Evolutionary conservation across 2,888 invertebrate genomes (phyloP).

Genomic region (Gymnocheta viridis): DNA sequence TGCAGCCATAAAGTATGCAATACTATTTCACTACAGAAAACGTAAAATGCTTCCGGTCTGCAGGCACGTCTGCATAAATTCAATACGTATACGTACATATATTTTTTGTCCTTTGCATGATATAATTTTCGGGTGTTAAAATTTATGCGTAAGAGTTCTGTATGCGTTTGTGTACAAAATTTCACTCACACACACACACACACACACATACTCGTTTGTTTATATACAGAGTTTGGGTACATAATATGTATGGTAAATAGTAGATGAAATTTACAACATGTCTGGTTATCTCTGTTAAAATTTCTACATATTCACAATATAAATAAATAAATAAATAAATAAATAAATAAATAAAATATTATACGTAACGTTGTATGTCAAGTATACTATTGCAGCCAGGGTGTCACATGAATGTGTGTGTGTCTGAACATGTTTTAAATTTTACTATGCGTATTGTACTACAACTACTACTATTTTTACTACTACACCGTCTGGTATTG

Average conservation of each 20-base stretch:
- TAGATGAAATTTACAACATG: conserved; percentile 7
- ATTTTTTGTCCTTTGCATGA: neutral
- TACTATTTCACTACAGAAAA: neutral
- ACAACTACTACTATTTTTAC: conserved; percentile 38
- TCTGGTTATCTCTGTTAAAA: neutral
- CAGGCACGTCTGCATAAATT: neutral
- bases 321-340: too few species aligned
- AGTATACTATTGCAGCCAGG: neutral
- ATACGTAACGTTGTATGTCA: neutral
- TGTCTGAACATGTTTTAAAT: neutral
- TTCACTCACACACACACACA: too few species aligned
- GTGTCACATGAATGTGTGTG: neutral
- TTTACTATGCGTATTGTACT: conserved; percentile 46
- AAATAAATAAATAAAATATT: too few species aligned
- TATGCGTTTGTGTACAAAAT: neutral
- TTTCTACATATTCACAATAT: neutral
- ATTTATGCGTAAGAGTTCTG: conserved; percentile 28
- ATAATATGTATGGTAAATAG: conserved; percentile 2
- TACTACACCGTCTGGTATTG: conserved; percentile 11
- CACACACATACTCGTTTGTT: neutral
- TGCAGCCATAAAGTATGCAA: conserved; percentile 23
- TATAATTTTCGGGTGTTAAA: conserved; percentile 39
- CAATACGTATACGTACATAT: neutral
- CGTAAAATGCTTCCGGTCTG: conserved; percentile 14
- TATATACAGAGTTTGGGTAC: neutral